Evolutionary conservation across 2,888 invertebrate genomes (phyloP).

Genomic region (Gymnocheta viridis): DNA sequence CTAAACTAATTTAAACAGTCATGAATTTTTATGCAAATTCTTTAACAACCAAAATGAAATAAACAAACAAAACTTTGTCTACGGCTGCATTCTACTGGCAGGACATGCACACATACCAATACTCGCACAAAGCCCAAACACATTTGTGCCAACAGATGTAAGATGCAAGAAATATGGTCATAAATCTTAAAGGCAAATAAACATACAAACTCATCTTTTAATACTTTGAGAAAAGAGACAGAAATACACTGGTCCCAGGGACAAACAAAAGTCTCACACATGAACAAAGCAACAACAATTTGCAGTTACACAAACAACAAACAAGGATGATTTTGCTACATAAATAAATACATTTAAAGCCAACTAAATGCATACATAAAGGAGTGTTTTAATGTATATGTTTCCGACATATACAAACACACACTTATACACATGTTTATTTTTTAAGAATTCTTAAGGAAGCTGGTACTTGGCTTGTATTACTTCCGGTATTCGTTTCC

Average conservation of each 20-base stretch:
- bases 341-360: background rate
- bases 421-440: background rate
- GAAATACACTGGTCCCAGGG: background rate
- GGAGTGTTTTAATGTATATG: background rate
- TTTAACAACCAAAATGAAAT: slow-evolving; percentile 62
- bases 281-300: slow-evolving; percentile 1
- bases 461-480: slow-evolving; percentile 66
- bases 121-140: background rate
- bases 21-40: slow-evolving; percentile 81
- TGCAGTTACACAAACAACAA: background rate
- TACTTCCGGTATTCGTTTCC: slow-evolving; percentile 66
- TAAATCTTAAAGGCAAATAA: slow-evolving; percentile 61
- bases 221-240: background rate
- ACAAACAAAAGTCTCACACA: background rate
- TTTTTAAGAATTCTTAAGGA: slow-evolving; percentile 46
- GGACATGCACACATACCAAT: background rate
- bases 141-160: background rate
- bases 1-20: slow-evolving; percentile 74
- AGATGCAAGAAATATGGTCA: slow-evolving; percentile 38
- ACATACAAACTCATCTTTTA: slow-evolving; percentile 20
- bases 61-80: slow-evolving; percentile 67
- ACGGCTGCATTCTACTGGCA: background rate
- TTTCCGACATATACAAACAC: background rate
- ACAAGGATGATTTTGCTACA: background rate
- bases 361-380: background rate